A percentile compares a stretch with the other conserved stretches of the same genome.
Evolutionary conservation across 2,797 vertebrate genomes (phyloP).

Genomic region (Fundulus diaphanus): DNA sequence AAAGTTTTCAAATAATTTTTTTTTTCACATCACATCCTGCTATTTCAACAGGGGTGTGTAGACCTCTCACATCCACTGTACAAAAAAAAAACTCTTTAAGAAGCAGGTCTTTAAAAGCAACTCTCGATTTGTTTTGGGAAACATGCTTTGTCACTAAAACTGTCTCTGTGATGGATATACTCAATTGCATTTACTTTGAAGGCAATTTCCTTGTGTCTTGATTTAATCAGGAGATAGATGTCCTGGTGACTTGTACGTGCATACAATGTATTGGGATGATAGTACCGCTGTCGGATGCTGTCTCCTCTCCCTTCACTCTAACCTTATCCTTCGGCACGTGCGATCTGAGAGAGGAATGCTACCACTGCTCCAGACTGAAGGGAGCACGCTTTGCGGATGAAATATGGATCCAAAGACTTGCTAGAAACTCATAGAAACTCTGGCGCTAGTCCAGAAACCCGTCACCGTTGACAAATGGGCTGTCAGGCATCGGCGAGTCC

Average conservation of each 20-base stretch:
- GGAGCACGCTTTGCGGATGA: slow-evolving; percentile 41
- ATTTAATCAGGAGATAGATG: slow-evolving; percentile 52
- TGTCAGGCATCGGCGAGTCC: slow-evolving; percentile 7
- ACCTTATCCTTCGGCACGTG: slow-evolving; percentile 7
- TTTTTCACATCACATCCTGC: background rate
- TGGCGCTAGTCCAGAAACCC: slow-evolving; percentile 46
- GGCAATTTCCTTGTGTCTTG: slow-evolving; percentile 55
- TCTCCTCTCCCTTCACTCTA: background rate
- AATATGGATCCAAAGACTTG: slow-evolving; percentile 34
- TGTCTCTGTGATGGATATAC: slow-evolving; percentile 29
- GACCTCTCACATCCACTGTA: background rate
- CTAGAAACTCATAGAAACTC: slow-evolving; percentile 30
- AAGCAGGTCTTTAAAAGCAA: slow-evolving; percentile 1
- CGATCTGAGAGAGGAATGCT: slow-evolving; percentile 12
- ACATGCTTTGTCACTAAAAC: slow-evolving; percentile 26
- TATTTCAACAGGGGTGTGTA: background rate
- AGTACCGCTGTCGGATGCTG: slow-evolving; percentile 22
- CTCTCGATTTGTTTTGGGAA: slow-evolving; percentile 16
- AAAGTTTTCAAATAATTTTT: background rate
- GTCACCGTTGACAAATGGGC: slow-evolving; percentile 42
- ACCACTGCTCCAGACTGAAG: slow-evolving; percentile 22
- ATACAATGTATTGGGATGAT: slow-evolving; percentile 23
- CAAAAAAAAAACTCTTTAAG: background rate
- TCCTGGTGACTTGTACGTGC: slow-evolving; percentile 17
- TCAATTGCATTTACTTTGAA: slow-evolving; percentile 48